Conservation (phyloP, 2,888 invertebrate species). For the Sturmia bella region DNA sequence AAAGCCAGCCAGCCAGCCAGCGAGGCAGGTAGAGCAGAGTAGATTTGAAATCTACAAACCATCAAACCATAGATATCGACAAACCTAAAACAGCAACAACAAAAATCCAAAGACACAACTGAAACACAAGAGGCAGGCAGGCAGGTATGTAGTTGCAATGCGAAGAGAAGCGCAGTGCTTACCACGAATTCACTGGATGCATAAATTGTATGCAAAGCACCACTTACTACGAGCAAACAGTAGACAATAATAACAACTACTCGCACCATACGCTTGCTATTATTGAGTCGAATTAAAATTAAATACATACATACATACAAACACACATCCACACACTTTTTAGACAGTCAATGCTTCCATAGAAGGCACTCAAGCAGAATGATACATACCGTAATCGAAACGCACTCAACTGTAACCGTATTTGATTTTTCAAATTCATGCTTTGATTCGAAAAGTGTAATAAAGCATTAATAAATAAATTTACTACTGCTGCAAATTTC, state of each 20-base stretch:
- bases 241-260: slow-evolving; percentile 41
- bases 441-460: slow-evolving; percentile 48
- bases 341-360: slow-evolving; percentile 41
- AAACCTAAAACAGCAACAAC: not conserved
- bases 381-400: slow-evolving; percentile 55
- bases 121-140: slow-evolving; percentile 27
- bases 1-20: slow-evolving; percentile 13
- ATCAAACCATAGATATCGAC: slow-evolving; percentile 33
- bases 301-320: not conserved
- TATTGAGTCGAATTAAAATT: slow-evolving; percentile 52
- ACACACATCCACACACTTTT: too few species aligned
- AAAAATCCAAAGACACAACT: slow-evolving; percentile 21
- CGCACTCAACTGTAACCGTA: slow-evolving; percentile 58
- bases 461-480: slow-evolving; percentile 51
- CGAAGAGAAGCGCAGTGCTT: not conserved
- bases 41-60: slow-evolving; percentile 35
- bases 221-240: slow-evolving; percentile 10
- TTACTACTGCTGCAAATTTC: slow-evolving; percentile 25
- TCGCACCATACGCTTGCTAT: slow-evolving; percentile 13
- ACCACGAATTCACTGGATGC: slow-evolving; percentile 27
- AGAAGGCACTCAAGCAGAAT: slow-evolving; percentile 65
- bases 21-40: slow-evolving; percentile 42
- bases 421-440: slow-evolving; percentile 44
- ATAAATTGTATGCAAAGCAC: slow-evolving; percentile 60
- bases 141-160: slow-evolving; percentile 44